A percentile compares a stretch with the other conserved stretches of the same genome.
phyloP scores from a whole-genome alignment of 2,113 vertebrate species.

The Pteronura brasiliensis region DNA sequence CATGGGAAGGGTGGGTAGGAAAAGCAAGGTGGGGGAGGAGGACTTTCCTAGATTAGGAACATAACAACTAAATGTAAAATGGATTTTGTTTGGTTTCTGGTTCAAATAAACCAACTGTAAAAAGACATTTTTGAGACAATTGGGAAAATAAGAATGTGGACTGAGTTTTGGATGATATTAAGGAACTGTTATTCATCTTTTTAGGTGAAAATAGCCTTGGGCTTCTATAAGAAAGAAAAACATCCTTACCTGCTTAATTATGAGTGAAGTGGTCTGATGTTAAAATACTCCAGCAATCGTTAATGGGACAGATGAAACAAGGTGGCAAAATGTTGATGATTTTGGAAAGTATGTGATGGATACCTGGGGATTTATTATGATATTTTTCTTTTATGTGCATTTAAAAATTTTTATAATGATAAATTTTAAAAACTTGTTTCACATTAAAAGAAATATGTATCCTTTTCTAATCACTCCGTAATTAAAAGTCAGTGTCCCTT shows the following conservation, averaged over 20 bases:
- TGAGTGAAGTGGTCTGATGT: background rate
- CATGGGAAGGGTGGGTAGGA: background rate
- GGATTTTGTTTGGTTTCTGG: background rate
- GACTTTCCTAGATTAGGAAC: background rate
- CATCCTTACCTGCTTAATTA: background rate
- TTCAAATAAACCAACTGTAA: background rate
- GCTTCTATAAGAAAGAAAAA: background rate
- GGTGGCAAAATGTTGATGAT: background rate
- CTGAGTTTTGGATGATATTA: background rate
- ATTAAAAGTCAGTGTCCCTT: slow-evolving; percentile 47
- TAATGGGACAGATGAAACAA: background rate
- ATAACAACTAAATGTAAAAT: background rate
- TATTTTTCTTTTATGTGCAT: background rate
- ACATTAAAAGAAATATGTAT: background rate
- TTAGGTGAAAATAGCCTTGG: background rate
- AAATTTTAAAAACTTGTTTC: background rate
- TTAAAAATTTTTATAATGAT: background rate
- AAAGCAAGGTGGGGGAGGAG: background rate
- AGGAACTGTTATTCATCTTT: background rate
- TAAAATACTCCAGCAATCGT: background rate
- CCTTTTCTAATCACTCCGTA: background rate
- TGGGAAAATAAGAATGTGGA: background rate
- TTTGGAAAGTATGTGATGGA: background rate
- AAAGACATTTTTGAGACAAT: background rate
- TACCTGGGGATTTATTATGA: background rate